A percentile compares a stretch with the other conserved stretches of the same genome.
phyloP scores from a whole-genome alignment of 2,113 vertebrate genomes.

The Poecilia latipinna region DNA sequence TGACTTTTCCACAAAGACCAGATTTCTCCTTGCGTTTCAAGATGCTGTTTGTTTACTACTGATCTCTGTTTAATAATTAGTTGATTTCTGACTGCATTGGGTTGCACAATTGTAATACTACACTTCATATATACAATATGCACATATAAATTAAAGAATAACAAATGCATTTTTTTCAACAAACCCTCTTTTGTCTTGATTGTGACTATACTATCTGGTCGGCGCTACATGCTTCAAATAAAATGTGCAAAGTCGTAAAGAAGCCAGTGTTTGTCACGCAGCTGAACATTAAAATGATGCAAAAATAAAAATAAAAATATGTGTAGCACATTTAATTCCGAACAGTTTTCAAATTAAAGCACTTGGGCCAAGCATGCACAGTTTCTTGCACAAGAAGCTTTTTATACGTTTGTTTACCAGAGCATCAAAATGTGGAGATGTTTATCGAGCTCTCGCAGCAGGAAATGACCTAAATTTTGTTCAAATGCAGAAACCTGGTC shows the following conservation, averaged over 20 bases:
- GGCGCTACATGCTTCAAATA: not conserved
- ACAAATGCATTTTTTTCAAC: no score
- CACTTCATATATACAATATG: not conserved
- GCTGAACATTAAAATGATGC: not conserved
- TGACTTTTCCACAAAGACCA: no score
- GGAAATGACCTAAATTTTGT: slow-evolving; percentile 67
- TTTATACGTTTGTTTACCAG: slow-evolving; percentile 11
- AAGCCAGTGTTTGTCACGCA: not conserved
- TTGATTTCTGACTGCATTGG: not conserved
- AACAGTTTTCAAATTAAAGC: not conserved
- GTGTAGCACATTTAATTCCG: not conserved
- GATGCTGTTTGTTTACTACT: not conserved
- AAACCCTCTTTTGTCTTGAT: no score
- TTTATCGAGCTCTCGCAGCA: slow-evolving; percentile 42
- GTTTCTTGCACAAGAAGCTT: not conserved
- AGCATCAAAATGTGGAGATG: slow-evolving; percentile 10
- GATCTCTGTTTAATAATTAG: not conserved
- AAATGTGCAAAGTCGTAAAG: not conserved
- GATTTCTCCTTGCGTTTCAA: not conserved
- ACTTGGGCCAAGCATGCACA: no score
- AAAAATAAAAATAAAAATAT: not conserved
- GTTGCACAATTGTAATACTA: not conserved
- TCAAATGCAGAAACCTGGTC: slow-evolving; percentile 23
- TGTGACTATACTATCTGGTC: not conserved
- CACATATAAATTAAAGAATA: no score